Conservation (phyloP, 2,888 invertebrate species). For the Diaperis boleti region DNA sequence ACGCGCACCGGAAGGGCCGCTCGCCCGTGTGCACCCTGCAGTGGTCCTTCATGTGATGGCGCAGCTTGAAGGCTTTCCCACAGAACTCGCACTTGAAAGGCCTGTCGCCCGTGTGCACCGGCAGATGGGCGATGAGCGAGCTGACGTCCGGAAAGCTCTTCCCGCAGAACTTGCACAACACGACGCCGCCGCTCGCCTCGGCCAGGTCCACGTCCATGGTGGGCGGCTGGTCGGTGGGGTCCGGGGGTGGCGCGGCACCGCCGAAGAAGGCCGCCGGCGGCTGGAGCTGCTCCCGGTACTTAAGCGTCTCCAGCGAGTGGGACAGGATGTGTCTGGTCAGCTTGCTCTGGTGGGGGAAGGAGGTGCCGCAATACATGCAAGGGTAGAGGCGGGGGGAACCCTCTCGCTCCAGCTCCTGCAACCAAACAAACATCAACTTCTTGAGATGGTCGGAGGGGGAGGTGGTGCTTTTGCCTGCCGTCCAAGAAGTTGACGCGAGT, state of each 20-base stretch:
- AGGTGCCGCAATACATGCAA: constrained; percentile 91
- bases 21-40: constrained; percentile 94
- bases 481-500: constrained; percentile 90
- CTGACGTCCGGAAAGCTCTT: constrained; percentile 93
- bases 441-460: constrained; percentile 69
- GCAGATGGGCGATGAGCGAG: constrained; percentile 87
- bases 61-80: constrained; percentile 91
- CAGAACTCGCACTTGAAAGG: constrained; percentile 95
- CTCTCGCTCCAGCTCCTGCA: constrained; percentile 75
- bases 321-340: constrained; percentile 90
- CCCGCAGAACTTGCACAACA: constrained; percentile 92
- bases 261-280: constrained; percentile 19
- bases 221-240: constrained; percentile 69
- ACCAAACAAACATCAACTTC: constrained; percentile 95
- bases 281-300: constrained; percentile 80
- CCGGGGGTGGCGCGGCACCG: constrained; percentile 60
- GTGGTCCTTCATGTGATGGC: constrained; percentile 95
- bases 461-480: constrained; percentile 20
- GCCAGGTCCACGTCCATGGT: constrained; percentile 73
- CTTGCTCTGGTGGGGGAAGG: constrained; percentile 92
- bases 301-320: constrained; percentile 88
- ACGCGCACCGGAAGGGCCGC: constrained; percentile 87
- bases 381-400: constrained; percentile 74
- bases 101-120: constrained; percentile 90
- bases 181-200: constrained; percentile 74